Evolutionary conservation across 2,888 invertebrate species (phyloP).

Genomic region (Leptura quadrifasciata): DNA sequence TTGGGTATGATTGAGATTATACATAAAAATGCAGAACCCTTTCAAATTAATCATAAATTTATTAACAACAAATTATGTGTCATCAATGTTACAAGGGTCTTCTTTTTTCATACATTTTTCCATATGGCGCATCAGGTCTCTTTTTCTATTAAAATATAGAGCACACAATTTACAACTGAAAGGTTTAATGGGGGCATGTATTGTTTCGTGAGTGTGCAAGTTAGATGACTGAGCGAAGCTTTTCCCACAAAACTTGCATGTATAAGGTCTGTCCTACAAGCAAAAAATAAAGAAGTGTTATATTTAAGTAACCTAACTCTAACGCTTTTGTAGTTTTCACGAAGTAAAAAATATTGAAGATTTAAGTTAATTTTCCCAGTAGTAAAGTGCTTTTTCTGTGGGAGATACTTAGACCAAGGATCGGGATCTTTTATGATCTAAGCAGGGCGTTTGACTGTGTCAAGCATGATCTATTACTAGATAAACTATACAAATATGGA

Average conservation of each 20-base stretch:
- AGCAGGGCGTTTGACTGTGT: too few relatives aligned
- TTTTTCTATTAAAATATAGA: conserved; percentile 50
- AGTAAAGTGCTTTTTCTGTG: too few relatives aligned
- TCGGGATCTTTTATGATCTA: too few relatives aligned
- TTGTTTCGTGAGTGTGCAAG: conserved; percentile 56
- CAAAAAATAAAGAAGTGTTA: neutral
- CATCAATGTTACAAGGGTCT: neutral
- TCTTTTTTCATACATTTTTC: conserved; percentile 14
- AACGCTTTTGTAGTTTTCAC: too few relatives aligned
- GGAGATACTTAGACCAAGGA: too few relatives aligned
- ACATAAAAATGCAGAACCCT: neutral
- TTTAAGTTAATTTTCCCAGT: too few relatives aligned
- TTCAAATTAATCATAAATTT: neutral
- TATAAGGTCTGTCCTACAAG: conserved; percentile 56
- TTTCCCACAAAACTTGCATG: conserved; percentile 55
- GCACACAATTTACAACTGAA: conserved; percentile 53
- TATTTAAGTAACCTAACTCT: too few relatives aligned
- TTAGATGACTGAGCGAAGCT: conserved; percentile 60
- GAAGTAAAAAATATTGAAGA: too few relatives aligned
- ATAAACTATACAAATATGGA: too few relatives aligned
- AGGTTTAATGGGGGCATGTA: conserved; percentile 55
- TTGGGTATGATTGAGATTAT: neutral
- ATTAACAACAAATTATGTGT: neutral
- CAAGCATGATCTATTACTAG: too few relatives aligned
- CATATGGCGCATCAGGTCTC: conserved; percentile 57